A percentile compares a stretch with the other conserved stretches of the same genome.
Evolutionary conservation across 2,888 invertebrate species (phyloP).

Genomic region (Drosophila neotestacea): DNA sequence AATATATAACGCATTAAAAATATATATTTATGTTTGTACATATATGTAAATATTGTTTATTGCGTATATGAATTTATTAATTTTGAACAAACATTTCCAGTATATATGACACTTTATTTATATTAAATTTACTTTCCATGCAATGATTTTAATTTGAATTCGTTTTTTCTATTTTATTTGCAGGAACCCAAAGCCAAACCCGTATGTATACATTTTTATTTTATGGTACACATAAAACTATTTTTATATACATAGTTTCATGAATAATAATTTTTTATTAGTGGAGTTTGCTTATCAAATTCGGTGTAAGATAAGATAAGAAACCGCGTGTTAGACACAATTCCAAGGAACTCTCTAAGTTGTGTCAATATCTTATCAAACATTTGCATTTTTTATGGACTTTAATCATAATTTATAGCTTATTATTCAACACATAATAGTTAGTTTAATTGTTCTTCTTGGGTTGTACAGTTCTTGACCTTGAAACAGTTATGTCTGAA

Average conservation of each 20-base stretch:
- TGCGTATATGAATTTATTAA: constrained; percentile 6
- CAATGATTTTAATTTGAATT: constrained; percentile 48
- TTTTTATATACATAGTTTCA: constrained; percentile 20
- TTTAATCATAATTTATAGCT: neutral
- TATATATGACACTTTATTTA: constrained; percentile 11
- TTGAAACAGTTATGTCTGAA: constrained; percentile 15
- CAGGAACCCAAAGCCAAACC: constrained; percentile 84
- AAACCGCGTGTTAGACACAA: neutral
- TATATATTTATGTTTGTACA: neutral
- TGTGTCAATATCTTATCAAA: constrained; percentile 10
- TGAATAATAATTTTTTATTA: constrained; percentile 2
- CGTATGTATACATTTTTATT: constrained; percentile 72
- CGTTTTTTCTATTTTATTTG: constrained; percentile 34
- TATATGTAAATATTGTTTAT: constrained; percentile 1
- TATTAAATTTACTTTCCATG: constrained; percentile 26
- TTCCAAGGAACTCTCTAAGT: constrained; percentile 3
- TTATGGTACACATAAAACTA: constrained; percentile 30
- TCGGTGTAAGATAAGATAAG: neutral
- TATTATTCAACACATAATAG: constrained; percentile 1
- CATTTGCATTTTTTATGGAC: neutral
- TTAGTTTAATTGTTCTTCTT: neutral
- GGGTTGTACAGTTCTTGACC: constrained; percentile 13
- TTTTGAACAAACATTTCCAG: constrained; percentile 7
- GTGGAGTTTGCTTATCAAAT: constrained; percentile 14
- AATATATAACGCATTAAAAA: constrained; percentile 4